Evolutionary conservation across 2,797 vertebrate species (phyloP).

Genomic region (Saguinus oedipus): DNA sequence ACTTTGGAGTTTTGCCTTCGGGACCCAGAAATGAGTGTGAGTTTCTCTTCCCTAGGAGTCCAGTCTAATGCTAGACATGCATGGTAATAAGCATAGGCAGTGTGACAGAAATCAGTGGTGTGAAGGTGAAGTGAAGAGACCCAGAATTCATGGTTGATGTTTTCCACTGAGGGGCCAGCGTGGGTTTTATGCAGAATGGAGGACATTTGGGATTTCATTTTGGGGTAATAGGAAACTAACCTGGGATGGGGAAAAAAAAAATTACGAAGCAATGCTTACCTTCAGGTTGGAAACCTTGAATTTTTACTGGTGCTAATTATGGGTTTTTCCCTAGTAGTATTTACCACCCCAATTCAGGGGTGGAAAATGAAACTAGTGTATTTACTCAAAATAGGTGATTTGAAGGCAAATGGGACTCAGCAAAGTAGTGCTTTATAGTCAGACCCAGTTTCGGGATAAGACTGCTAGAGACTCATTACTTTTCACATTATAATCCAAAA

Average conservation of each 20-base stretch:
- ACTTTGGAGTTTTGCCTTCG: neutral
- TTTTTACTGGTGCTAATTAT: neutral
- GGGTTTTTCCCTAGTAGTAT: neutral
- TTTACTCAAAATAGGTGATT: neutral
- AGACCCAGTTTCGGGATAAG: neutral
- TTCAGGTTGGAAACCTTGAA: neutral
- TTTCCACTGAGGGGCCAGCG: neutral
- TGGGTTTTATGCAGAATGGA: neutral
- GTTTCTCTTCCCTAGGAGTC: neutral
- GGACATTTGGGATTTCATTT: conserved; percentile 13
- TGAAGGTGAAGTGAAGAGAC: neutral
- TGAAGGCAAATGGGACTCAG: neutral
- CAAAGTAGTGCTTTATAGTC: neutral
- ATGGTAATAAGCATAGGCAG: neutral
- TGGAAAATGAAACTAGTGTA: neutral
- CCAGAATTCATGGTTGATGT: neutral
- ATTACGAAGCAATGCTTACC: neutral
- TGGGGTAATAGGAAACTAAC: neutral
- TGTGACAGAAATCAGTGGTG: neutral
- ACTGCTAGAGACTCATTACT: neutral
- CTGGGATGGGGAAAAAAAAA: neutral
- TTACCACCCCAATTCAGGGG: neutral
- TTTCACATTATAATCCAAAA: neutral
- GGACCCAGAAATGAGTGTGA: neutral
- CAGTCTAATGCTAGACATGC: neutral